Evolutionary conservation across 2,888 invertebrate genomes (phyloP), one percentile per base, ranked within the genome.

Genomic region (Synanthedon vespiformis): DNA sequence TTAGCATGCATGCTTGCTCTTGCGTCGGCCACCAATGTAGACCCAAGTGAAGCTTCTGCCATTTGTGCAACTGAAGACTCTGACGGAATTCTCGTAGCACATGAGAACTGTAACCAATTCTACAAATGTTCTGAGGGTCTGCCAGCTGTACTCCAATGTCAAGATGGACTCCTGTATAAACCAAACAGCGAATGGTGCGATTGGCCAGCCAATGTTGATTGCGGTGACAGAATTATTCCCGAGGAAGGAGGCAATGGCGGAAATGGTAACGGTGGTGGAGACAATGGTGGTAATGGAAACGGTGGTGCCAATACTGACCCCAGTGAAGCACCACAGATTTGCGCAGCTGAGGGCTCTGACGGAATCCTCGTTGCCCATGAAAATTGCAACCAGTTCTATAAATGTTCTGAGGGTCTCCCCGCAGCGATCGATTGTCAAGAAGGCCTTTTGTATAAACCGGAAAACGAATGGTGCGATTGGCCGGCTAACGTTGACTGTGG

Each of bases 351-450:
- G 5, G 61, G 57, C 10, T 70, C 73, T 4, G 65, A 74, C 2
- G 70, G 70, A 1, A 51, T 58, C 1, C 53, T 73, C 1, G 56
- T 72, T 1, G 65, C 70, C 13, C 69, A 75, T 51, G 63, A 69
- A 58, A 58, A 60, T 40, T 76, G 76, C 54, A 65, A 68, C 41
- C 54, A 65, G 50, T 75, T 65, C 50, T 76, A 76, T 53, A 63
- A 61, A 49, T 78, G 77, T 40, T 34, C 34, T 11, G 13, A 60
- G 27, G 67, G 73, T 4, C 12, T 48, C 8, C 69, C 73, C 3
- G 59, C 73, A 0, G 50, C 63, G 0, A 3, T 62, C 4, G 50
- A 2, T 4, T 78, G 77, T 44, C 61, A 64, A 2, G 53, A 49
- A 4, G 54, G 52, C 14, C 62, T 74, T 8, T 52, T 69, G 6